Evolutionary conservation across 2,797 vertebrate genomes (phyloP), one percentile per base, ranked within the genome.

Genomic region (Iguana delicatissima): DNA sequence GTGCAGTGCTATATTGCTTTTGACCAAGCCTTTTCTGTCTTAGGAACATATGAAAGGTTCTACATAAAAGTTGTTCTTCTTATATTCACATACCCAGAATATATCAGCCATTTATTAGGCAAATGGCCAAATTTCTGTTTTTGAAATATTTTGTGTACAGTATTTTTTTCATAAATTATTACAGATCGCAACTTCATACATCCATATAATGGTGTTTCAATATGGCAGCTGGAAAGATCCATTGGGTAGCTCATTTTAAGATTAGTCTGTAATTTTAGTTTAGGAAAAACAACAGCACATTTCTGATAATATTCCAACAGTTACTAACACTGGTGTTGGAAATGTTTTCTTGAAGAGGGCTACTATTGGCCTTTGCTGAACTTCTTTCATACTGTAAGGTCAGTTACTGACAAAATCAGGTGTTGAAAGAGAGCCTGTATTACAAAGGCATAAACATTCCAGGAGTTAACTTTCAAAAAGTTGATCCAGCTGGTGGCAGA

Each of bases 401-500:
- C 87, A 89, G 67, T 26, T 57, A 69, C 18, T 73, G 2, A 90
- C 64, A 87, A 76, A 73, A 79, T 42, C 87, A 85, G 50, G 69
- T 92, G 74, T 79, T 86, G 92, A 84, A 80, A 89, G 91, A 81
- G 89, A 80, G 72, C 0, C 0, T 0, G 76, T 85, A 22, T 57
- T 89, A 87, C 64, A 86, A 80, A 87, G 80, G 59, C 57, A 67
- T 83, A 83, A 90, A 80, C 62, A 2, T 88, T 82, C 86, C 85
- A 8, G 8, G n/a, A 90, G 29, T 59, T 83, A 16, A 52, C 89
- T 91, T 85, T 86, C 85, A 50, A 76, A 92, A 32, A 14, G 69
- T 52, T 85, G 29, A 88, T 38, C 2, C 85, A 91, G 20, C 46
- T 91, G 82, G 90, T 92, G 86, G 85, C 89, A 74, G 93, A 92